Percentiles rank a stretch among this genome's conserved stretches.
Conservation (phyloP, 1,140 invertebrate genomes). For the Sweltsa coloradensis region DNA sequence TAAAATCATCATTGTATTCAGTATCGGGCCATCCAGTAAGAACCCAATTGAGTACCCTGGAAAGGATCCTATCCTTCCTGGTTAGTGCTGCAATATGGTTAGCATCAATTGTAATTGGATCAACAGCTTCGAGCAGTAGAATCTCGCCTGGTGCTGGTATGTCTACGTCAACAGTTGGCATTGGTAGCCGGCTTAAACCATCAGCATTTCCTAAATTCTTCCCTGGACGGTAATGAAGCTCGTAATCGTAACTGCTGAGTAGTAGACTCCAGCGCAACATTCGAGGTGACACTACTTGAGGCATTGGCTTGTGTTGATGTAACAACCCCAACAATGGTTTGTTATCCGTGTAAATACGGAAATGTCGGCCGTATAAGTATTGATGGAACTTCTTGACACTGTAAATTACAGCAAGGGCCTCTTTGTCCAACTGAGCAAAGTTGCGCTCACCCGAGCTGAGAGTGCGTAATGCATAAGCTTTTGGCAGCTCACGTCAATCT, state of each 20-base stretch:
- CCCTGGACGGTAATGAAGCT: neutral
- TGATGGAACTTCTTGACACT: slow-evolving; percentile 19
- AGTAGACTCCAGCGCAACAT: slow-evolving; percentile 15
- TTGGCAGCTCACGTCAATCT: slow-evolving; percentile 21
- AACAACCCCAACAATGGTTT: too few relatives aligned
- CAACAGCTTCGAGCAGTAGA: neutral
- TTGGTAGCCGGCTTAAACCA: slow-evolving; percentile 7
- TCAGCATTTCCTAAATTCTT: slow-evolving; percentile 8
- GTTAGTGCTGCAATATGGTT: neutral
- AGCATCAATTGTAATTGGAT: neutral
- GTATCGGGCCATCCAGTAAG: neutral
- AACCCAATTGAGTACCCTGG: too few relatives aligned
- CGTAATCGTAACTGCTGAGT: neutral
- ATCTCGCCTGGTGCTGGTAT: neutral
- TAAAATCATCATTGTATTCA: neutral
- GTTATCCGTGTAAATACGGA: slow-evolving; percentile 18
- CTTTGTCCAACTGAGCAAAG: slow-evolving; percentile 20
- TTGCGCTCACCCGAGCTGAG: slow-evolving; percentile 19
- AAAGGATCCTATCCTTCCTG: neutral
- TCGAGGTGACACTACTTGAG: slow-evolving; percentile 3
- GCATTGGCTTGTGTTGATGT: too few relatives aligned
- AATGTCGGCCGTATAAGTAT: slow-evolving; percentile 17
- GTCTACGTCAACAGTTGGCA: neutral
- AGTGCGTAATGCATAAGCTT: slow-evolving; percentile 25
- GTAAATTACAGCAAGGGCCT: slow-evolving; percentile 20